Percentiles rank a stretch among this genome's conserved stretches.
Evolutionary conservation across 2,888 invertebrate genomes (phyloP).

Genomic region (Clanis bilineata): DNA sequence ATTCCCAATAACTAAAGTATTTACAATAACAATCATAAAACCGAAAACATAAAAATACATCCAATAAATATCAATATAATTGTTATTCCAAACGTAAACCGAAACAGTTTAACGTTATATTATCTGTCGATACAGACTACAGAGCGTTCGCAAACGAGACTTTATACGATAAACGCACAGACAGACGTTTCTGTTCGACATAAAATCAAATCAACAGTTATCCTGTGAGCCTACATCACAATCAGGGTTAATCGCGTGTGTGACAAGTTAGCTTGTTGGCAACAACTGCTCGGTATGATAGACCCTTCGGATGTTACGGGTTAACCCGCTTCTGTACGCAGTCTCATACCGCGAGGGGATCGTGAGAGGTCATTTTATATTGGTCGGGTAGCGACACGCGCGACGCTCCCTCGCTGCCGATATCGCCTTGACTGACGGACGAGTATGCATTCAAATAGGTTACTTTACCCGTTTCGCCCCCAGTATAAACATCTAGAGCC

Average conservation of each 20-base stretch:
- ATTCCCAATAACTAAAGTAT: conserved; percentile 16
- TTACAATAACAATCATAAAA: conserved; percentile 13
- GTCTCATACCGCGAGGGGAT: conserved; percentile 32
- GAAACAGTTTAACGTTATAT: conserved; percentile 62
- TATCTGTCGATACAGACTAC: conserved; percentile 19
- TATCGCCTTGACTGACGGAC: conserved; percentile 87
- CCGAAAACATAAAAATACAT: conserved; percentile 41
- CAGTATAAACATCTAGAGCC: conserved; percentile 68
- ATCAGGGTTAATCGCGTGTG: conserved; percentile 80
- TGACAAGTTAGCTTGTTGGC: conserved; percentile 77
- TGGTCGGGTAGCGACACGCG: conserved; percentile 61
- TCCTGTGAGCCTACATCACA: conserved; percentile 80
- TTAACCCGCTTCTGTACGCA: conserved; percentile 21
- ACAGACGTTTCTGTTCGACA: conserved; percentile 80
- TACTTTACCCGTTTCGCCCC: conserved; percentile 81
- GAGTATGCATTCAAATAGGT: conserved; percentile 89
- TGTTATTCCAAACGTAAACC: conserved; percentile 57
- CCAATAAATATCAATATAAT: conserved; percentile 50
- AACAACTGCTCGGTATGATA: conserved; percentile 49
- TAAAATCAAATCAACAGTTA: conserved; percentile 83
- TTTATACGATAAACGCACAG: conserved; percentile 79
- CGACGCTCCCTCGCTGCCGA: conserved; percentile 68
- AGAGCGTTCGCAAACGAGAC: conserved; percentile 55
- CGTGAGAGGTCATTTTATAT: conserved; percentile 34
- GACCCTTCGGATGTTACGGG: conserved; percentile 38